Conservation (phyloP, 2,888 invertebrate species). For the Apeira syringaria region DNA sequence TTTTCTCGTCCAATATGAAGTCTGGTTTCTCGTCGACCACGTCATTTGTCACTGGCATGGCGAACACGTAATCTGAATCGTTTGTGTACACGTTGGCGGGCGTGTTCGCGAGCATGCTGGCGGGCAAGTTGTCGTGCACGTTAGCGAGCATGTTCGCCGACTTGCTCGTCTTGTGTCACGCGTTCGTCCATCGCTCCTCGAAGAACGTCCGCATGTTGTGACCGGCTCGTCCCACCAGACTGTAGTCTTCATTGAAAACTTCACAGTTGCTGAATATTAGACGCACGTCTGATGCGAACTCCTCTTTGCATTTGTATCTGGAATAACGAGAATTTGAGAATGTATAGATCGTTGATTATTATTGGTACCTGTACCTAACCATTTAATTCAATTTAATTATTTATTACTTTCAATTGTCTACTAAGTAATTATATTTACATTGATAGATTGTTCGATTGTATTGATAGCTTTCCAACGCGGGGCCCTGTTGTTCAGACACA, state of each 20-base stretch:
- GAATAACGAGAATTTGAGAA: too few species aligned
- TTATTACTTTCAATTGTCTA: too few species aligned
- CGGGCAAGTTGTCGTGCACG: conserved; percentile 2
- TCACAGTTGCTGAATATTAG: conserved; percentile 99
- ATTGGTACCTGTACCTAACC: too few species aligned
- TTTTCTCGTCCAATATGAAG: conserved; percentile 12
- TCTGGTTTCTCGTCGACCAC: conserved; percentile 4
- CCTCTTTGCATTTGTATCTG: conserved; percentile 96
- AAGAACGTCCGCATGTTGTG: conserved; percentile 97
- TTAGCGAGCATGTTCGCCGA: conserved; percentile 2
- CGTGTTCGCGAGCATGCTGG: conserved; percentile 1
- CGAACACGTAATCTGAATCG: not conserved
- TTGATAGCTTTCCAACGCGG: too few species aligned
- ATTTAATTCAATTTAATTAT: too few species aligned
- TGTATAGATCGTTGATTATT: too few species aligned
- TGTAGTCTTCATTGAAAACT: conserved; percentile 99
- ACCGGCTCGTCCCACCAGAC: conserved; percentile 98
- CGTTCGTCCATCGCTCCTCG: conserved; percentile 90
- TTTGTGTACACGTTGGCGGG: not conserved
- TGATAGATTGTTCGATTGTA: too few species aligned
- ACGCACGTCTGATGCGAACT: conserved; percentile 95
- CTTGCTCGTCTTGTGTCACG: conserved; percentile 10
- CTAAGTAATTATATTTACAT: too few species aligned
- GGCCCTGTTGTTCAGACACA: too few species aligned
- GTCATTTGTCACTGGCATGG: not conserved